phyloP scores from a whole-genome alignment of 2,113 vertebrate species.

The Fregetta grallaria region DNA sequence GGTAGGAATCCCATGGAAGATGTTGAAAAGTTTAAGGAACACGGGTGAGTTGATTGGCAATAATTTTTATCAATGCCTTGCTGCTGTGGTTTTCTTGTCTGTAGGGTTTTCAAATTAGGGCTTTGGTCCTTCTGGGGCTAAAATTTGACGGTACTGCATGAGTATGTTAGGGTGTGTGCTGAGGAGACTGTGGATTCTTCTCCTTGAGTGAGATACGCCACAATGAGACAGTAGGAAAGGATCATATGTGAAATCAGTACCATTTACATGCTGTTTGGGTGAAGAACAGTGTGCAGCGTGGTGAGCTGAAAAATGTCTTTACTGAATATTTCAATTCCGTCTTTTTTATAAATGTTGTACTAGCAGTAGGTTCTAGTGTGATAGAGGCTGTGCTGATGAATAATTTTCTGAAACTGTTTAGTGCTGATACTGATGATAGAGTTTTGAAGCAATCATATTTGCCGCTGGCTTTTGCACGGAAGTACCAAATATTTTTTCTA shows the following conservation, averaged over 20 bases:
- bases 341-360: neutral
- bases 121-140: neutral
- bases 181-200: neutral
- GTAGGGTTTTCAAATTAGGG: neutral
- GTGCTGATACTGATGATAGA: neutral
- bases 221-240: neutral
- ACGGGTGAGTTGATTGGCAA: constrained; percentile 74
- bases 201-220: accelerated
- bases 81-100: neutral
- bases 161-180: neutral
- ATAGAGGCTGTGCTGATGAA: neutral
- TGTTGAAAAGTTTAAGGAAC: constrained; percentile 86
- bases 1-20: constrained; percentile 93
- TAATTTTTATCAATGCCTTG: neutral
- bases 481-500: neutral
- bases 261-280: neutral
- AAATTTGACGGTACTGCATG: neutral
- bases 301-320: neutral
- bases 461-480: neutral
- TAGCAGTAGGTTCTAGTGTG: neutral
- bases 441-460: neutral
- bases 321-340: neutral
- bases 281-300: neutral
- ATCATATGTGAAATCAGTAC: neutral
- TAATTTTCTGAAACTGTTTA: neutral